Evolutionary conservation across 2,797 vertebrate species (phyloP).

Genomic region (Borostomias antarcticus): DNA sequence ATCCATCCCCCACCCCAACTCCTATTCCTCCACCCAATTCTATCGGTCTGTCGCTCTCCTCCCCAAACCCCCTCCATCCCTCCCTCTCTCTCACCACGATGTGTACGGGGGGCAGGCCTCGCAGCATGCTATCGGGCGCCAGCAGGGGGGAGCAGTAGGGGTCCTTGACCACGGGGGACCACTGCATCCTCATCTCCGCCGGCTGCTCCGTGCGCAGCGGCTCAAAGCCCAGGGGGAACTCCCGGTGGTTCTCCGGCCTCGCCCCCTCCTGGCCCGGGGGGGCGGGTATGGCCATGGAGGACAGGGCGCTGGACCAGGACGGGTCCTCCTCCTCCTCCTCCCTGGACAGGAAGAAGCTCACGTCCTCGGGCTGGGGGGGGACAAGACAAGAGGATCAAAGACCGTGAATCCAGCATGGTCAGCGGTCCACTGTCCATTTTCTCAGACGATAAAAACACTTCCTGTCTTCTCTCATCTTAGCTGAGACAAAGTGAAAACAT

Average conservation of each 20-base stretch:
- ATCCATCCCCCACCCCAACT: not conserved
- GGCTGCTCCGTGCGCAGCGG: conserved; percentile 81
- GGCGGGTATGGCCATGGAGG: conserved; percentile 71
- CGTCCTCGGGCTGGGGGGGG: conserved; percentile 55
- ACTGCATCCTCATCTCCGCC: conserved; percentile 75
- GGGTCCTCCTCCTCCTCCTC: conserved; percentile 59
- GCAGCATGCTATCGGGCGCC: conserved; percentile 87
- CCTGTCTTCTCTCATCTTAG: too few species aligned
- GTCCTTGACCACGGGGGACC: conserved; percentile 82
- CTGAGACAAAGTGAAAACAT: too few species aligned
- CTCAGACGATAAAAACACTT: too few species aligned
- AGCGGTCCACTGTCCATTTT: too few species aligned
- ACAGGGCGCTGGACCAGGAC: conserved; percentile 50
- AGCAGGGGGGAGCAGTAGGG: conserved; percentile 92
- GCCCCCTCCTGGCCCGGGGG: conserved; percentile 57
- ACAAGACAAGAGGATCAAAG: not conserved
- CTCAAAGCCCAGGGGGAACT: conserved; percentile 85
- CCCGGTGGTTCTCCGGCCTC: conserved; percentile 41
- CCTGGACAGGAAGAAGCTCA: conserved; percentile 77
- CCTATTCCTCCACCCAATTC: not conserved
- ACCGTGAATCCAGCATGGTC: too few species aligned
- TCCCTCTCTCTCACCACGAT: conserved; percentile 60
- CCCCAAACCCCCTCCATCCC: conserved; percentile 21
- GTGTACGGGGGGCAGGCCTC: conserved; percentile 83
- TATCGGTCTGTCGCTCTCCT: not conserved